Conservation (phyloP, 2,888 invertebrate genomes). For the Mechanitis messenoides region DNA sequence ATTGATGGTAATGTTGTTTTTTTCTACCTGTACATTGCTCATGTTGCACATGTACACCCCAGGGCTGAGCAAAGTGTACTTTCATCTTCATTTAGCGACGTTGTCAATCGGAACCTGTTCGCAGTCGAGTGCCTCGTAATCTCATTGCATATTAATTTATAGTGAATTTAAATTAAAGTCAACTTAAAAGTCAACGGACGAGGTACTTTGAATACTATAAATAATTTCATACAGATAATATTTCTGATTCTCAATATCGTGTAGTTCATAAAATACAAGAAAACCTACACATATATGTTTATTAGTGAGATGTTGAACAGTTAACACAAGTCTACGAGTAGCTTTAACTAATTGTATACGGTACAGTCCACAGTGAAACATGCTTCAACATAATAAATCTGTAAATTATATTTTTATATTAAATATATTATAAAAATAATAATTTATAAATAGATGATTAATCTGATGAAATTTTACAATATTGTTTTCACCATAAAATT, state of each 20-base stretch:
- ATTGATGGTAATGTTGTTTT: too few species aligned
- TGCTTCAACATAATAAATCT: too few species aligned
- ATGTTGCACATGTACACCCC: too few species aligned
- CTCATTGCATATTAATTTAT: constrained; percentile 37
- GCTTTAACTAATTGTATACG: too few species aligned
- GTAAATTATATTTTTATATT: too few species aligned
- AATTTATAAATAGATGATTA: too few species aligned
- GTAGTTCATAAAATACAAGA: background rate
- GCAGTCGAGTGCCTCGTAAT: constrained; percentile 21
- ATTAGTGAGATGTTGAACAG: too few species aligned
- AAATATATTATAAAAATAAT: too few species aligned
- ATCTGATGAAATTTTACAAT: background rate
- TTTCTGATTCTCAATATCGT: constrained; percentile 12
- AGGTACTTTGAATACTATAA: constrained; percentile 17
- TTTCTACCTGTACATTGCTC: background rate
- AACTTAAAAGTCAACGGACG: constrained; percentile 13
- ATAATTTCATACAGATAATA: constrained; percentile 22
- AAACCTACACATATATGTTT: too few species aligned
- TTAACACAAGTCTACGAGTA: too few species aligned
- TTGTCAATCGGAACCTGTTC: constrained; percentile 23
- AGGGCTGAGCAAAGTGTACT: constrained; percentile 8
- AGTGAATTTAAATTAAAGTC: constrained; percentile 34
- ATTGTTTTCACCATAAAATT: background rate
- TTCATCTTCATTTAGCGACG: constrained; percentile 20
- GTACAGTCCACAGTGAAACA: too few species aligned